Percentiles rank a stretch among this genome's conserved stretches.
phyloP scores from a whole-genome alignment of 2,888 invertebrate species.

The Phyllotreta striolata region DNA sequence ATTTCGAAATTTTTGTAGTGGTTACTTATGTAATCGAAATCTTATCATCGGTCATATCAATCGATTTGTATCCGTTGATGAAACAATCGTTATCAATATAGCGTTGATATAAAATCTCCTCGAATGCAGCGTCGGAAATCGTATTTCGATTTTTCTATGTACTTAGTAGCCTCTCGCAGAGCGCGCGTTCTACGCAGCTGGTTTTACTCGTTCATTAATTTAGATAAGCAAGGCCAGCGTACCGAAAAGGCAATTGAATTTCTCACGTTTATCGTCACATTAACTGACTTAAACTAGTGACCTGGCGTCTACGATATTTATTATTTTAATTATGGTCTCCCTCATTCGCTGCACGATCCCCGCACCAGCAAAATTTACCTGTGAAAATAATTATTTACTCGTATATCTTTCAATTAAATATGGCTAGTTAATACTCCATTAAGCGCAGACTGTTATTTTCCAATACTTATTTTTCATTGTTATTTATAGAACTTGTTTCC shows the following conservation, averaged over 20 bases:
- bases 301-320: slow-evolving; percentile 18
- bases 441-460: too few species aligned
- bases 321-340: slow-evolving; percentile 18
- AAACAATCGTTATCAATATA: too few species aligned
- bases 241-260: slow-evolving; percentile 24
- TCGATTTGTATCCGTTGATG: too few species aligned
- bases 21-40: too few species aligned
- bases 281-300: slow-evolving; percentile 15
- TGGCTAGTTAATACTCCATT: too few species aligned
- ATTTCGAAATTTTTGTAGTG: too few species aligned
- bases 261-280: slow-evolving; percentile 25
- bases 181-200: background rate
- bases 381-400: too few species aligned
- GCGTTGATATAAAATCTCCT: too few species aligned
- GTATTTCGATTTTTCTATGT: background rate
- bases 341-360: slow-evolving; percentile 10
- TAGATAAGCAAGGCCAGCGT: slow-evolving; percentile 19
- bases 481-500: background rate
- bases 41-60: too few species aligned
- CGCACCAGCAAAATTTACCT: background rate
- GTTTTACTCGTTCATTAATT: slow-evolving; percentile 18
- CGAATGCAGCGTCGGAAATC: background rate
- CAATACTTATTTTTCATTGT: background rate
- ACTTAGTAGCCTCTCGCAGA: too few species aligned
- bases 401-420: too few species aligned